A percentile compares a stretch with the other conserved stretches of the same genome.
phyloP scores from a whole-genome alignment of 2,888 invertebrate species.

The Phania funesta region DNA sequence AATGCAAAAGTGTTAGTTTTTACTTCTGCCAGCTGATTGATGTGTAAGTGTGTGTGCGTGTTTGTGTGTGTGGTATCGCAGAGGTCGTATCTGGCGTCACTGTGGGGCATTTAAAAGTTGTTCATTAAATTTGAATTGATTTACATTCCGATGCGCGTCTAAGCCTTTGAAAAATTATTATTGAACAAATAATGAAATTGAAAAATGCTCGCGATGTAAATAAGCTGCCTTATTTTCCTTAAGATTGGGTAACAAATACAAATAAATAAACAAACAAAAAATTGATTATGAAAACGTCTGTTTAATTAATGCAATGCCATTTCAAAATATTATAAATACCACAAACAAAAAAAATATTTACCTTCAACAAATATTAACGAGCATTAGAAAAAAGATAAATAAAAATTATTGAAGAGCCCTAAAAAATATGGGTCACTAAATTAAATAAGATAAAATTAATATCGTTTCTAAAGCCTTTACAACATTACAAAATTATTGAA shows the following conservation, averaged over 20 bases:
- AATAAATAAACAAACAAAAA: background rate
- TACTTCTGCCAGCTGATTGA: no score
- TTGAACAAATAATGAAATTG: slow-evolving; percentile 4
- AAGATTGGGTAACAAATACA: background rate
- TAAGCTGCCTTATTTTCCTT: no score
- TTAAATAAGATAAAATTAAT: background rate
- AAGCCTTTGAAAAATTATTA: background rate
- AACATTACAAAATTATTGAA: background rate
- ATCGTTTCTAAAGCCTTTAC: background rate
- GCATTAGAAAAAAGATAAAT: slow-evolving; percentile 32
- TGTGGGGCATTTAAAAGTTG: slow-evolving; percentile 10
- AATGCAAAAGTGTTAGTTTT: background rate
- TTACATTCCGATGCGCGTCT: slow-evolving; percentile 48
- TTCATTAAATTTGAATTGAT: slow-evolving; percentile 57
- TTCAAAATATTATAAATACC: slow-evolving; percentile 8
- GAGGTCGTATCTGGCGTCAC: slow-evolving; percentile 46
- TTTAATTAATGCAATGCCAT: background rate
- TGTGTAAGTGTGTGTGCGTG: no score
- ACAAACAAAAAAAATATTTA: slow-evolving; percentile 25
- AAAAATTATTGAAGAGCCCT: slow-evolving; percentile 48
- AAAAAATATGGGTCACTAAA: slow-evolving; percentile 65
- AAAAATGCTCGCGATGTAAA: no score
- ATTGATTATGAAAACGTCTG: slow-evolving; percentile 1
- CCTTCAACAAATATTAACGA: slow-evolving; percentile 54
- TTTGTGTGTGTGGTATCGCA: background rate